Percentiles rank a stretch among this genome's conserved stretches.
Conservation (phyloP, 2,888 invertebrate genomes). For the Pristionchus entomophagus region DNA sequence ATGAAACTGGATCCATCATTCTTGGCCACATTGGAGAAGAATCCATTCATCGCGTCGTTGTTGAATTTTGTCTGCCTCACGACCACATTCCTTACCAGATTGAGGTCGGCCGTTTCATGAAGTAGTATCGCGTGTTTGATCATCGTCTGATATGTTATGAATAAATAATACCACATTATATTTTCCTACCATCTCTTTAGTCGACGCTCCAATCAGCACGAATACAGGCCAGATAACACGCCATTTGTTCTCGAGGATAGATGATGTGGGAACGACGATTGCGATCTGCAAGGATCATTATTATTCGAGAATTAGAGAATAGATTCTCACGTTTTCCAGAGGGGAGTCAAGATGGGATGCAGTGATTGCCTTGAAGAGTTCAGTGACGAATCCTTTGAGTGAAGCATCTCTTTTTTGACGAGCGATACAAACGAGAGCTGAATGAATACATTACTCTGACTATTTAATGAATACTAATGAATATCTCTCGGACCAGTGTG, state of each 20-base stretch:
- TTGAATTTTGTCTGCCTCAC: background rate
- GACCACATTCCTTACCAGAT: background rate
- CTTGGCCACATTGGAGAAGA: background rate
- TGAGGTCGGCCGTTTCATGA: background rate
- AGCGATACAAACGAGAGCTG: background rate
- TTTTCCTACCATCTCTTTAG: background rate
- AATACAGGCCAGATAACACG: background rate
- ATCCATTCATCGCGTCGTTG: background rate
- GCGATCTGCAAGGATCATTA: background rate
- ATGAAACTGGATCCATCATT: background rate
- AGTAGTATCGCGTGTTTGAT: background rate
- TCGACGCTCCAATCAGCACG: background rate
- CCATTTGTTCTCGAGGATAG: background rate
- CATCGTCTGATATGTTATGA: background rate
- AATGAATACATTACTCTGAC: background rate
- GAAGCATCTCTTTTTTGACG: background rate
- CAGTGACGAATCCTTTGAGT: background rate
- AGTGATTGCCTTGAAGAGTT: background rate
- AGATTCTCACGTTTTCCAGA: background rate
- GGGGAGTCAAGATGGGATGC: background rate
- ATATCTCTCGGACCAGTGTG: background rate
- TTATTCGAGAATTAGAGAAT: too few relatives aligned
- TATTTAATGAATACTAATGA: background rate
- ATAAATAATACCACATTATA: background rate
- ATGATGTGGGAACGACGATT: background rate